Percentiles rank a stretch among this genome's conserved stretches.
Evolutionary conservation across 2,113 vertebrate genomes (phyloP).

Genomic region (Pyxicephalus adspersus): DNA sequence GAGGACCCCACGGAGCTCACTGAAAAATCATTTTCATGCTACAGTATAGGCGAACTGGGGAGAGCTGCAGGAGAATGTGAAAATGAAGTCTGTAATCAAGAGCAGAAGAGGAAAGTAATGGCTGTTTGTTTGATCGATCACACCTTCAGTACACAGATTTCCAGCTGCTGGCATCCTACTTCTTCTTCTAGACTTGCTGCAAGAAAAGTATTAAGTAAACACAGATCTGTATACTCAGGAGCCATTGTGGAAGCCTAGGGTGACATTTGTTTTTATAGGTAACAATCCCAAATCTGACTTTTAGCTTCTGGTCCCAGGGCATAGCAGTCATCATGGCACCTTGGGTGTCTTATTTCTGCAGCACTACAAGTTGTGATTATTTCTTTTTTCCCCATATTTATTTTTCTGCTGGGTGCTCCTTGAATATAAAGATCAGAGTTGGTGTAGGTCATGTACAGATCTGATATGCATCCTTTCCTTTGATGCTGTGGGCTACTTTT

Average conservation of each 20-base stretch:
- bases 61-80: conserved; percentile 15
- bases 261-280: no score
- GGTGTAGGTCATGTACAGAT: no score
- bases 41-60: background rate
- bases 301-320: no score
- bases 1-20: background rate
- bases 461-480: no score
- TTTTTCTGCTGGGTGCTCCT: no score
- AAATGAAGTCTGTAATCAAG: conserved; percentile 14
- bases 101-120: conserved; percentile 3
- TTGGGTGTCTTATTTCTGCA: no score
- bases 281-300: no score
- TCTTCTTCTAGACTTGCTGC: background rate
- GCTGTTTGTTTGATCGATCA: conserved; percentile 9
- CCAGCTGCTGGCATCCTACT: background rate
- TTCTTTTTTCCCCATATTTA: no score
- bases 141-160: background rate
- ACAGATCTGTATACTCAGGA: background rate
- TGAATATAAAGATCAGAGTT: no score
- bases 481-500: no score
- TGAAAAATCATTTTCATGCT: conserved; percentile 8
- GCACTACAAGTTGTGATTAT: no score
- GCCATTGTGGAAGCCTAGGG: background rate
- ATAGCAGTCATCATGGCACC: no score
- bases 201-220: background rate